phyloP scores from a whole-genome alignment of 2,797 vertebrate genomes.

The Clarias laeviceps region DNA sequence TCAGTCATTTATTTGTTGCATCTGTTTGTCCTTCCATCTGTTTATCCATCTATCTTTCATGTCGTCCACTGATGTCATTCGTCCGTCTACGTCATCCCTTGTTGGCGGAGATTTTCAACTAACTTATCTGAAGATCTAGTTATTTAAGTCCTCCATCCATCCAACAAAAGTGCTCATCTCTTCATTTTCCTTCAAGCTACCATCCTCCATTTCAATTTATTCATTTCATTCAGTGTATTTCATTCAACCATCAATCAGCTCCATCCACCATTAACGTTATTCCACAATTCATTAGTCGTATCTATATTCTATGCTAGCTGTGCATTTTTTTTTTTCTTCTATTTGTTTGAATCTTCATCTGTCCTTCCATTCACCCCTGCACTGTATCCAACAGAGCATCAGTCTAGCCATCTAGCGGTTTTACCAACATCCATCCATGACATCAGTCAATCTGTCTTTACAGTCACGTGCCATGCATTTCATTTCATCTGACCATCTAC shows the following conservation, averaged over 20 bases:
- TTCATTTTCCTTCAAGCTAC: no score
- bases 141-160: not conserved
- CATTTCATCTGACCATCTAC: not conserved
- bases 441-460: not conserved
- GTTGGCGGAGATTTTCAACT: no score
- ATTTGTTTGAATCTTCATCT: not conserved
- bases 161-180: not conserved
- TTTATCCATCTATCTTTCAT: not conserved
- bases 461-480: no score
- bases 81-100: not conserved
- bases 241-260: not conserved
- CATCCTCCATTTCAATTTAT: no score
- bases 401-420: not conserved
- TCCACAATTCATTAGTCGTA: not conserved
- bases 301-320: not conserved
- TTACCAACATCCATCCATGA: not conserved
- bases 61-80: no score
- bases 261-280: not conserved
- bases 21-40: not conserved
- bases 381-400: not conserved
- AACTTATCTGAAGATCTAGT: no score
- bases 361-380: not conserved
- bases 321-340: not conserved
- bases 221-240: no score
- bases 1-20: no score